Evolutionary conservation across 2,888 invertebrate genomes (phyloP).

Genomic region (Phytoseiulus persimilis): DNA sequence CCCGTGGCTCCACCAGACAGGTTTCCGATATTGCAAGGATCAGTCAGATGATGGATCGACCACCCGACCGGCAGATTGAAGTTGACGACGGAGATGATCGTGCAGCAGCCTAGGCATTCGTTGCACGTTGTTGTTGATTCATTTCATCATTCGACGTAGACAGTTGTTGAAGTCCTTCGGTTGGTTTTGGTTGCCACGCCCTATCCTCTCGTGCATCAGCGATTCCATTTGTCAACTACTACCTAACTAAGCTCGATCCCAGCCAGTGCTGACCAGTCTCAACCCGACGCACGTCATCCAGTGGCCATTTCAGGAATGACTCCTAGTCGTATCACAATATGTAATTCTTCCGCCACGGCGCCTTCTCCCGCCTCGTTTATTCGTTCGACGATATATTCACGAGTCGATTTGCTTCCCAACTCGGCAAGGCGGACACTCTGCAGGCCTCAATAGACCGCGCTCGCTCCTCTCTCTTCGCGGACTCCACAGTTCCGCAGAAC

Average conservation of each 20-base stretch:
- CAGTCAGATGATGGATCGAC: neutral
- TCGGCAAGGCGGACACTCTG: neutral
- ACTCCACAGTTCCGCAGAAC: neutral
- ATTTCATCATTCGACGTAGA: neutral
- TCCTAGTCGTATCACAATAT: neutral
- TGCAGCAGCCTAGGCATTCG: neutral
- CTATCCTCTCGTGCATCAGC: neutral
- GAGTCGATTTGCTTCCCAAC: neutral
- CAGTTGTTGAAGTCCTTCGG: neutral
- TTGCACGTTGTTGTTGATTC: neutral
- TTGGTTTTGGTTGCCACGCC: neutral
- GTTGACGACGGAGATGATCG: neutral
- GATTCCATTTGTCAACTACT: neutral
- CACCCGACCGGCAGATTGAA: neutral
- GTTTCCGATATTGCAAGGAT: neutral
- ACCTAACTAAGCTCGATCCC: constrained; percentile 39
- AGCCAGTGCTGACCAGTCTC: constrained; percentile 38
- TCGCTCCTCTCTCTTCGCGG: neutral
- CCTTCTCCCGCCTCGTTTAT: neutral
- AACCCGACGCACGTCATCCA: constrained; percentile 5
- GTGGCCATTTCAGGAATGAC: neutral
- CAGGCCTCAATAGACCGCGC: neutral
- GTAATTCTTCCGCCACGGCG: neutral
- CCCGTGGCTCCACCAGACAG: constrained; percentile 36
- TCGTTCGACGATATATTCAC: too few species aligned